Conservation (phyloP, 2,113 vertebrate genomes). For the Mesembrinibis cayennensis region DNA sequence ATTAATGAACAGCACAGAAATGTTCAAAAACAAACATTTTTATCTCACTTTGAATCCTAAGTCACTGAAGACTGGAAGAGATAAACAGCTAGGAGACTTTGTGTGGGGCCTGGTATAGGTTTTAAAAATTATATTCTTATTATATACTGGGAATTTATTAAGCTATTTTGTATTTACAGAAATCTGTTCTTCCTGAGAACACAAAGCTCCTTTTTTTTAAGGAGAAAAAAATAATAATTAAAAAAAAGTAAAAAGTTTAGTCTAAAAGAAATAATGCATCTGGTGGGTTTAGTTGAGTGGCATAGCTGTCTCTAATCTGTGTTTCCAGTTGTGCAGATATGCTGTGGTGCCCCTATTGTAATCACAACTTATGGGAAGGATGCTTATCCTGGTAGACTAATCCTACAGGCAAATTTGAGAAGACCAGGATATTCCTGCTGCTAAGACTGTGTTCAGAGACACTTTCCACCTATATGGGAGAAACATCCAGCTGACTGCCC, state of each 20-base stretch:
- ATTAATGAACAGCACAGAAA: background rate
- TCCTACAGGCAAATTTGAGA: background rate
- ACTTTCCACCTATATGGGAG: background rate
- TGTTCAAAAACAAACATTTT: background rate
- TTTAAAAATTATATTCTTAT: background rate
- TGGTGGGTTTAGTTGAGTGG: background rate
- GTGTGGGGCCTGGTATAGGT: background rate
- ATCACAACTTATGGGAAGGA: background rate
- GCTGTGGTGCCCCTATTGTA: background rate
- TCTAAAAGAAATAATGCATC: background rate
- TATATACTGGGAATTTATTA: background rate
- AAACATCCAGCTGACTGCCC: background rate
- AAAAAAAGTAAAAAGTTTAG: background rate
- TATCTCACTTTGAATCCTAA: background rate
- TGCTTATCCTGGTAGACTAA: background rate
- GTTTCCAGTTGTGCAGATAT: background rate
- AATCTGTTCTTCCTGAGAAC: background rate
- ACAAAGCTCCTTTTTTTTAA: background rate
- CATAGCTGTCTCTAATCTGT: background rate
- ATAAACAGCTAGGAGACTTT: background rate
- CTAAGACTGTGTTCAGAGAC: background rate
- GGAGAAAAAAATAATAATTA: too few species aligned
- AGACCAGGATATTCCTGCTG: background rate
- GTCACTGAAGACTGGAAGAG: background rate
- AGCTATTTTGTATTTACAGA: background rate